Percentiles rank a stretch among this genome's conserved stretches.
Conservation (phyloP, 2,113 vertebrate genomes). For the Dasyprocta punctata region DNA sequence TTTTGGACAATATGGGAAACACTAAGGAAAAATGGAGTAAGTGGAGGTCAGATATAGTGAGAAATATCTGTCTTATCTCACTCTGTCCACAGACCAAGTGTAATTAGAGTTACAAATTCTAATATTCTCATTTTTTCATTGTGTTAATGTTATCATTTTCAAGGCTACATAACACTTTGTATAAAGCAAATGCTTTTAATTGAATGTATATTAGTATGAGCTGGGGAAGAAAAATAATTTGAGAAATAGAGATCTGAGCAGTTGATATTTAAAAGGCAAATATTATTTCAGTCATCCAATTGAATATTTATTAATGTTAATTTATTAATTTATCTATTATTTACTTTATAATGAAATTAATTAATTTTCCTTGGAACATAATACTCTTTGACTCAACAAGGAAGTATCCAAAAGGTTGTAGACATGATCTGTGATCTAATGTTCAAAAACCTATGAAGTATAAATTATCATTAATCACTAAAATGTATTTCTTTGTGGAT, state of each 20-base stretch:
- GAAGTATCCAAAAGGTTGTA: neutral
- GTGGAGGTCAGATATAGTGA: neutral
- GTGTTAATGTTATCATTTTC: neutral
- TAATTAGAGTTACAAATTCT: neutral
- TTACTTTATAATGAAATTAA: neutral
- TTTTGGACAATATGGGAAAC: neutral
- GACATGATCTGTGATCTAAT: neutral
- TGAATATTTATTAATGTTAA: neutral
- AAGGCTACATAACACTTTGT: neutral
- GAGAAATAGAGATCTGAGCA: neutral
- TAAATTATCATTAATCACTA: neutral
- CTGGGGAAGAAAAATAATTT: constrained; percentile 21
- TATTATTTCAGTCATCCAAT: neutral
- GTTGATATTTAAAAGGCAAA: neutral
- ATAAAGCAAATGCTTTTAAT: neutral
- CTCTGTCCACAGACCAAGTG: neutral
- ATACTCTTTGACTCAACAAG: neutral
- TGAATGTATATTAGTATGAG: constrained; percentile 40
- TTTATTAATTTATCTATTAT: neutral
- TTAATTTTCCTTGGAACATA: neutral
- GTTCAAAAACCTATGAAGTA: neutral
- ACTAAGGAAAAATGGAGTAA: neutral
- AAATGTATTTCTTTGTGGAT: neutral
- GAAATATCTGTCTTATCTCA: neutral
- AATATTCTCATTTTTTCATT: neutral